Conservation (phyloP, 2,113 vertebrate genomes). For the Guaruba guarouba region DNA sequence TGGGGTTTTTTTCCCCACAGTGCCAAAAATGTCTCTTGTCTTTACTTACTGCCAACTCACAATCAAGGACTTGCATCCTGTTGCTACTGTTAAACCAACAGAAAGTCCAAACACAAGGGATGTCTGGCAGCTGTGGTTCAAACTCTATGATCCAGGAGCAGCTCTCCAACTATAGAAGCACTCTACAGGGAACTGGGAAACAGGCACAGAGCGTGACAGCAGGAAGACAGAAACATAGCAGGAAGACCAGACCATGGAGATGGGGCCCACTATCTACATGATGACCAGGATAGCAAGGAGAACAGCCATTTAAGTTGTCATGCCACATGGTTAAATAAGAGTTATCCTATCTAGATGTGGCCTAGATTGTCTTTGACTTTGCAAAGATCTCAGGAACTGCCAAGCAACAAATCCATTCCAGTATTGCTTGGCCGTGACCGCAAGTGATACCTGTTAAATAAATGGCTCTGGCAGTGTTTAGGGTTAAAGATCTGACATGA, state of each 20-base stretch:
- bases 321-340: neutral
- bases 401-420: neutral
- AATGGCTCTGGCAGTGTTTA: neutral
- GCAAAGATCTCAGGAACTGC: neutral
- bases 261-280: neutral
- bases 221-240: neutral
- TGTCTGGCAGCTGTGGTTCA: neutral
- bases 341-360: neutral
- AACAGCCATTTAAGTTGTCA: neutral
- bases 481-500: neutral
- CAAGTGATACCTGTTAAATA: neutral
- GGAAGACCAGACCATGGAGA: neutral
- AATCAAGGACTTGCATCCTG: slow-evolving; percentile 43
- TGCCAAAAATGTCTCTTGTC: neutral
- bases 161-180: neutral
- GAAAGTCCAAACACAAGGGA: slow-evolving; percentile 22
- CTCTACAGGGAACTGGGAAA: neutral
- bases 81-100: neutral
- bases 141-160: neutral
- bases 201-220: neutral
- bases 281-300: neutral
- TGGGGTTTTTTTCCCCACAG: neutral
- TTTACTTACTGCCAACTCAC: slow-evolving; percentile 13
- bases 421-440: accelerated
- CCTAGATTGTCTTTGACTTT: neutral